A percentile compares a stretch with the other conserved stretches of the same genome.
These are phyloP conservation scores for Cantharis rufa DNA, from an alignment of 2,888 invertebrate species.

Conservation along the genomic window DNA sequence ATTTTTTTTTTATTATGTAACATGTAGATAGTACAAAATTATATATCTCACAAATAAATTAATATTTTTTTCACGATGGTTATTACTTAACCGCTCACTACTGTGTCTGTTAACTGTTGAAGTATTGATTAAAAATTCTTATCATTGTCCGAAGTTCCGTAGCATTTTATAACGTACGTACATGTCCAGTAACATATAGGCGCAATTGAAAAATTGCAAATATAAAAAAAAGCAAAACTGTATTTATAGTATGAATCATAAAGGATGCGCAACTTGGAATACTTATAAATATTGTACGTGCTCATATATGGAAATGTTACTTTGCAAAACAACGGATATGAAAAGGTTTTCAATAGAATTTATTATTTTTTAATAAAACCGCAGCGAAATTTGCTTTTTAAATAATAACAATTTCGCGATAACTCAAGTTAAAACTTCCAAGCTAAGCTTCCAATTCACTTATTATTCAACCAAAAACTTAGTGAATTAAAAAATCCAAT, in stretches of 20 bases:
- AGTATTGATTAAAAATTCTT: constrained; percentile 21
- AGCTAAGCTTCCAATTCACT: no score
- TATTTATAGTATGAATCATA: background rate
- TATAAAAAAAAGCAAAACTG: background rate
- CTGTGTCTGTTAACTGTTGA: constrained; percentile 3
- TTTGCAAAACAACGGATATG: background rate
- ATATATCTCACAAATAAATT: background rate
- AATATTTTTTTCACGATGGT: background rate
- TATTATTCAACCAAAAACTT: no score
- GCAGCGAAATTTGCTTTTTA: no score
- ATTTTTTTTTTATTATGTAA: background rate
- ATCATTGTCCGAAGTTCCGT: constrained; percentile 15
- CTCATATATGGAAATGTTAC: background rate
- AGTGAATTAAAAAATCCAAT: no score
- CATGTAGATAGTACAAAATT: background rate
- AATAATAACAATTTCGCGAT: no score
- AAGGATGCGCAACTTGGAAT: background rate
- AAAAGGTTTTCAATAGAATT: background rate
- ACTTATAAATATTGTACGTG: background rate
- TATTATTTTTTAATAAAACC: no score
- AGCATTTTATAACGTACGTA: constrained; percentile 21
- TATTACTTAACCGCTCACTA: constrained; percentile 4
- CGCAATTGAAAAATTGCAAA: constrained; percentile 13
- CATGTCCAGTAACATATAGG: constrained; percentile 21
- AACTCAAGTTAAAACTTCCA: no score